Evolutionary conservation across 2,113 vertebrate species (phyloP).

Genomic region (Gorilla gorilla): DNA sequence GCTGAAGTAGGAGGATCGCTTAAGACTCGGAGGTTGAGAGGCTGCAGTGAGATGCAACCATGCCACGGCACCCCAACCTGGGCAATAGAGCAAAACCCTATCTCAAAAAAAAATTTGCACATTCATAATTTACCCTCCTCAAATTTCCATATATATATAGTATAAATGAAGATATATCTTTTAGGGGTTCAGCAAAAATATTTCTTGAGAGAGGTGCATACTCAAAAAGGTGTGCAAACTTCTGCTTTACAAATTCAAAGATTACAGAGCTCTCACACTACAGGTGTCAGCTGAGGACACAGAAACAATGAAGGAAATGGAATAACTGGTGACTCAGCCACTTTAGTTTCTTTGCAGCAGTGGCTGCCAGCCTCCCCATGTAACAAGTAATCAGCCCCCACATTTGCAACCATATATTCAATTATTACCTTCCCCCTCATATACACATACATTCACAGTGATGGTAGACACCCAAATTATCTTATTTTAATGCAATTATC

Average conservation of each 20-base stretch:
- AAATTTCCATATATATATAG: not conserved
- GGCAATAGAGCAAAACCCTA: too few relatives aligned
- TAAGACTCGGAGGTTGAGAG: too few relatives aligned
- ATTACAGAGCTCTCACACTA: not conserved
- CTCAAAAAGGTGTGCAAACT: not conserved
- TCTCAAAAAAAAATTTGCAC: not conserved
- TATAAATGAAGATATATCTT: not conserved
- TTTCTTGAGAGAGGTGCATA: not conserved
- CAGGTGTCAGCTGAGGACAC: not conserved
- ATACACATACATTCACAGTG: not conserved
- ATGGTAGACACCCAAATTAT: not conserved
- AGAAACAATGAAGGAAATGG: not conserved
- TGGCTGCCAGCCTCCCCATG: not conserved
- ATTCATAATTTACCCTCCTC: not conserved
- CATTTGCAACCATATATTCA: not conserved
- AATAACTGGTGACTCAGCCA: conserved; percentile 31
- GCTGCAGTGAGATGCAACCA: too few relatives aligned
- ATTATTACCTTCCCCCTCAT: not conserved
- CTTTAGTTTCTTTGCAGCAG: not conserved
- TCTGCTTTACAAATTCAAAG: not conserved
- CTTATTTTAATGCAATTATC: not conserved
- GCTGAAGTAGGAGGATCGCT: too few relatives aligned
- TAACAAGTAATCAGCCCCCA: not conserved
- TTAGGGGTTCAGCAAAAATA: not conserved
- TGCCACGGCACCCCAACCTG: too few relatives aligned